Evolutionary conservation across 2,797 vertebrate species (phyloP).

Genomic region (Oryzias dopingdopingensis): DNA sequence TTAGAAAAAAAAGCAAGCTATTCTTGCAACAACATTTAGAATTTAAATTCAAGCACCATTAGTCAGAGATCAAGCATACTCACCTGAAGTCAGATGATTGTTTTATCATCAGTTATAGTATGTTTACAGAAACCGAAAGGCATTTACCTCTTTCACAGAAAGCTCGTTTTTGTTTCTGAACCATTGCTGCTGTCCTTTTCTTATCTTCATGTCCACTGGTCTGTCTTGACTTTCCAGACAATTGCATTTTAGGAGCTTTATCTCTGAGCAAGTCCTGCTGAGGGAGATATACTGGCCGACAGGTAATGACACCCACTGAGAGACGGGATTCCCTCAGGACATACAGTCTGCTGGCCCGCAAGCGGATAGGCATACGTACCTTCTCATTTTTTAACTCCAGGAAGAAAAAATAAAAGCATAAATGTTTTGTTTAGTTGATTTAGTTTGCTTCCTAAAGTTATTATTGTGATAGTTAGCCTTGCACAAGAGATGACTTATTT

Average conservation of each 20-base stretch:
- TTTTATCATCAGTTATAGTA: neutral
- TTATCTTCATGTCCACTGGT: conserved; percentile 43
- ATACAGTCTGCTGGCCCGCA: conserved; percentile 29
- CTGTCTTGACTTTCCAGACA: conserved; percentile 53
- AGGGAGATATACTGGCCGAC: conserved; percentile 65
- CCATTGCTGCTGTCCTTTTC: conserved; percentile 13
- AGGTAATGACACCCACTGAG: conserved; percentile 68
- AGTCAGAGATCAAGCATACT: too few species aligned
- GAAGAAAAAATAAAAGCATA: conserved; percentile 25
- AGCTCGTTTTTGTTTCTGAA: conserved; percentile 13
- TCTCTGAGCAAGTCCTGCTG: conserved; percentile 51
- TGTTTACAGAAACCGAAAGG: neutral
- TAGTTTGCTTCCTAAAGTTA: conserved; percentile 1
- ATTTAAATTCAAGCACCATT: too few species aligned
- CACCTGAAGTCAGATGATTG: too few species aligned
- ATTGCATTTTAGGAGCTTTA: conserved; percentile 50
- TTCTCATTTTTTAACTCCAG: conserved; percentile 14
- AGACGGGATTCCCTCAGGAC: conserved; percentile 45
- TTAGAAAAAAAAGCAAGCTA: too few species aligned
- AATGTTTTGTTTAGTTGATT: neutral
- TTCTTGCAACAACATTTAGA: too few species aligned
- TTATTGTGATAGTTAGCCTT: conserved; percentile 25
- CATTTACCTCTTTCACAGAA: neutral
- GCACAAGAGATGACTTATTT: conserved; percentile 8
- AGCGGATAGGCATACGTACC: conserved; percentile 20